These are phyloP conservation scores for Gymnopithys bicolor DNA, from an alignment of 2,797 vertebrate species.

Conservation along the genomic window DNA sequence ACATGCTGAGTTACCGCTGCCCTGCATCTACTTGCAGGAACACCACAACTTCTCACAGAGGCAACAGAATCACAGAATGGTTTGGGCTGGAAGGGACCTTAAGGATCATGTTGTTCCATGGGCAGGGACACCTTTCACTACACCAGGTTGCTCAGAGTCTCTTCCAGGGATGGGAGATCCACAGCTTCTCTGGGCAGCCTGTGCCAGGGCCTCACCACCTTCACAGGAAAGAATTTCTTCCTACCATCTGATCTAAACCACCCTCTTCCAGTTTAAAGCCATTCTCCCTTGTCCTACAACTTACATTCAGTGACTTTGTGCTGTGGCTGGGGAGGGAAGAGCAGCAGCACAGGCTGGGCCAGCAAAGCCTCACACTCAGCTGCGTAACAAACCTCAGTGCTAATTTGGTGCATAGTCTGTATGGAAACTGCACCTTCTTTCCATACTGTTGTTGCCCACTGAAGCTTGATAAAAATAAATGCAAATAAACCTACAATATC, in stretches of 20 bases:
- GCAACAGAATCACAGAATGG: not conserved
- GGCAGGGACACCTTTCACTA: not conserved
- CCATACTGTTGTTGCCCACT: rapidly evolving
- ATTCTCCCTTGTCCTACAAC: not conserved
- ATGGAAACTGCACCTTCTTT: not conserved
- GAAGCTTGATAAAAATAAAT: not conserved
- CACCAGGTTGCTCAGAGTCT: too few relatives aligned
- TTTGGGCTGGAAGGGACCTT: not conserved
- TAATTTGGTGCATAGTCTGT: not conserved
- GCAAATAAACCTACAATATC: not conserved
- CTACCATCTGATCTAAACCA: not conserved
- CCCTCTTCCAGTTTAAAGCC: not conserved
- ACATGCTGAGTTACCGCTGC: not conserved
- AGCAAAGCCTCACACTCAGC: not conserved
- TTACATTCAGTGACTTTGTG: not conserved
- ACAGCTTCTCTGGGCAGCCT: not conserved
- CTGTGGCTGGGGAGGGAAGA: too few relatives aligned
- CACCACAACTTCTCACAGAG: not conserved
- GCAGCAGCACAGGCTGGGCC: not conserved
- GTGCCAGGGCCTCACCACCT: not conserved
- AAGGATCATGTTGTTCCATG: not conserved
- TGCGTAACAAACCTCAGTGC: too few relatives aligned
- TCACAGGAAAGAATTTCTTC: not conserved
- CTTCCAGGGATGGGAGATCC: not conserved
- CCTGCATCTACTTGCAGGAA: not conserved